These are phyloP conservation scores for Caenorhabditis sp. DNA, from an alignment of 2,888 invertebrate genomes.

Conservation along the genomic window DNA sequence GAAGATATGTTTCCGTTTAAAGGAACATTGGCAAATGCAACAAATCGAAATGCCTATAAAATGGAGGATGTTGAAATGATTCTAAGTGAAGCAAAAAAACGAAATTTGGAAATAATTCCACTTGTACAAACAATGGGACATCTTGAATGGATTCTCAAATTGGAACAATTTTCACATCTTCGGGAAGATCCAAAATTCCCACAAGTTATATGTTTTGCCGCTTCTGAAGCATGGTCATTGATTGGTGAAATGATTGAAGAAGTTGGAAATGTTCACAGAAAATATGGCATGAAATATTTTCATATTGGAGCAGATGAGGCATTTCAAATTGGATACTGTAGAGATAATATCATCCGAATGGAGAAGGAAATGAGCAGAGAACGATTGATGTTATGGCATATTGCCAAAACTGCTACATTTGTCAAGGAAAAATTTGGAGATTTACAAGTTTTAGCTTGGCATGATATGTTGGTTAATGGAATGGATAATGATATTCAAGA, in stretches of 20 bases:
- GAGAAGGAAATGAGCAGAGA: constrained; percentile 39
- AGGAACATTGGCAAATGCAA: constrained; percentile 76
- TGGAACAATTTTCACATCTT: constrained; percentile 77
- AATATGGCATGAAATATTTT: constrained; percentile 75
- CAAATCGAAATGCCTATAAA: constrained; percentile 78
- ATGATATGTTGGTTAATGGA: constrained; percentile 68
- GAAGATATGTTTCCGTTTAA: constrained; percentile 87
- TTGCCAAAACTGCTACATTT: constrained; percentile 57
- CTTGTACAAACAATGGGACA: constrained; percentile 86
- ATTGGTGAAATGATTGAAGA: constrained; percentile 69
- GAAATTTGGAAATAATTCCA: constrained; percentile 79
- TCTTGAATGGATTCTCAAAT: constrained; percentile 82
- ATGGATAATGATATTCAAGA: constrained; percentile 55
- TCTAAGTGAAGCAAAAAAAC: constrained; percentile 37
- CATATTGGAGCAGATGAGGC: constrained; percentile 75
- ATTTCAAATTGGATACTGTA: constrained; percentile 63
- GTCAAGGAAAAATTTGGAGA: constrained; percentile 42
- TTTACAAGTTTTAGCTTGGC: constrained; percentile 67
- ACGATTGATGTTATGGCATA: constrained; percentile 64
- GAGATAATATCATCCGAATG: constrained; percentile 48
- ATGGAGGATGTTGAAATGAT: constrained; percentile 74
- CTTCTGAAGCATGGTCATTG: constrained; percentile 71
- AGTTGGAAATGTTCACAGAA: constrained; percentile 71
- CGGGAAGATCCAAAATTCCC: constrained; percentile 77
- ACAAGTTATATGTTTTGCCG: constrained; percentile 69